Evolutionary conservation across 1,140 invertebrate genomes (phyloP).

Genomic region (Oscheius sp.): DNA sequence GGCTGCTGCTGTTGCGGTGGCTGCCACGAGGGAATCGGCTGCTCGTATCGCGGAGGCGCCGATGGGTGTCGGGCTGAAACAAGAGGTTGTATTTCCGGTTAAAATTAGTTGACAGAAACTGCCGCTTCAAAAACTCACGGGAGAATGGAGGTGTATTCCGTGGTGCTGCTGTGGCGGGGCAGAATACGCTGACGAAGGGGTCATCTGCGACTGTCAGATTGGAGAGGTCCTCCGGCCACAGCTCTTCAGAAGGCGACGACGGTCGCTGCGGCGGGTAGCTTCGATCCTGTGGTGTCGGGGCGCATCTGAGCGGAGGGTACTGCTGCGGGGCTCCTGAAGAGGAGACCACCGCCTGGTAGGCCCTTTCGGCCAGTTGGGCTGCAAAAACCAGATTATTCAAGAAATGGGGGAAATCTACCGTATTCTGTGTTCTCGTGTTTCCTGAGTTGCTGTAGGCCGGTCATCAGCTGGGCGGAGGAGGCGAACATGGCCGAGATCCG

Average conservation of each 20-base stretch:
- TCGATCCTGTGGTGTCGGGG: not conserved
- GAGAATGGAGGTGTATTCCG: not conserved
- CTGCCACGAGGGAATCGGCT: not conserved
- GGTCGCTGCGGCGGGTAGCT: not conserved
- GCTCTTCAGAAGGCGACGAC: not conserved
- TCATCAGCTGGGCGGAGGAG: not conserved
- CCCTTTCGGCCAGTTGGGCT: not conserved
- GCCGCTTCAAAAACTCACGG: not conserved
- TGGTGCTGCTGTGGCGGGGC: not conserved
- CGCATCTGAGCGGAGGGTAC: not conserved
- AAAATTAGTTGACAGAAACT: not conserved
- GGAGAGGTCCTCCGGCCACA: not conserved
- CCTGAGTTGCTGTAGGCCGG: not conserved
- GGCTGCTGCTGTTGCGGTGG: not conserved
- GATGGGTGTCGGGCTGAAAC: too few species aligned
- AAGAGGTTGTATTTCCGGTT: too few species aligned
- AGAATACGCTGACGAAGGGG: conserved; percentile 4
- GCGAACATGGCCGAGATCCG: not conserved
- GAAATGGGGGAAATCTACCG: not conserved
- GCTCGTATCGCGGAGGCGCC: too few species aligned
- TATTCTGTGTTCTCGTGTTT: not conserved
- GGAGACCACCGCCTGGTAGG: not conserved
- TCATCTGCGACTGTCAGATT: not conserved
- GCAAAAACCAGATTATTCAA: not conserved
- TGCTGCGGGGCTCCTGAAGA: not conserved